phyloP scores from a whole-genome alignment of 2,797 vertebrate genomes.

The Pogoniulus pusillus region DNA sequence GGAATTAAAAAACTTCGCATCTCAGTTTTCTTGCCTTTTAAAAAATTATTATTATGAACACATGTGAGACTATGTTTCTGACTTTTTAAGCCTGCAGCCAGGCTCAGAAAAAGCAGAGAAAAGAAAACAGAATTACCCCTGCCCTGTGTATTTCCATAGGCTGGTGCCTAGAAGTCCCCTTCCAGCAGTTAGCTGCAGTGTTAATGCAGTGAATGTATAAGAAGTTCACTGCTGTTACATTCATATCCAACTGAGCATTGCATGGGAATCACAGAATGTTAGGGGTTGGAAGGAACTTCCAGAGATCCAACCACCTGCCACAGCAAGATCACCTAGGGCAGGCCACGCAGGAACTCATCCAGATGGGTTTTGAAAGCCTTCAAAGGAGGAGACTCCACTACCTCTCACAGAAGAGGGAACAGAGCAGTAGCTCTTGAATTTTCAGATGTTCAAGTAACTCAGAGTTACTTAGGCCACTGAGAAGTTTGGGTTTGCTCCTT shows the following conservation, averaged over 20 bases:
- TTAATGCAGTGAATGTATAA: not conserved
- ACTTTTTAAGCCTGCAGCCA: not conserved
- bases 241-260: not conserved
- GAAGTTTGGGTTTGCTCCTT: not conserved
- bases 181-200: fast-evolving
- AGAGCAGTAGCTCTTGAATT: not conserved
- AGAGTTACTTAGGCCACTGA: not conserved
- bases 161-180: not conserved
- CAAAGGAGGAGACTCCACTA: no score
- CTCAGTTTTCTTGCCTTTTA: not conserved
- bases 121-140: not conserved
- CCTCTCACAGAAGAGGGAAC: no score
- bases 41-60: not conserved
- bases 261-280: not conserved
- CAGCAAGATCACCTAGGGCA: no score
- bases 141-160: not conserved
- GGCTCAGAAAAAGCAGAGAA: not conserved
- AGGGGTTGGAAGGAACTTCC: no score
- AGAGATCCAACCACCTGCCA: no score
- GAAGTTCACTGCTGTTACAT: not conserved
- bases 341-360: no score
- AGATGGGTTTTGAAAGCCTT: no score
- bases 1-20: not conserved
- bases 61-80: not conserved
- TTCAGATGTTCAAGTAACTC: not conserved